A percentile compares a stretch with the other conserved stretches of the same genome.
These are phyloP conservation scores for Lota lota DNA, from an alignment of 2,113 vertebrate species.

Conservation along the genomic window DNA sequence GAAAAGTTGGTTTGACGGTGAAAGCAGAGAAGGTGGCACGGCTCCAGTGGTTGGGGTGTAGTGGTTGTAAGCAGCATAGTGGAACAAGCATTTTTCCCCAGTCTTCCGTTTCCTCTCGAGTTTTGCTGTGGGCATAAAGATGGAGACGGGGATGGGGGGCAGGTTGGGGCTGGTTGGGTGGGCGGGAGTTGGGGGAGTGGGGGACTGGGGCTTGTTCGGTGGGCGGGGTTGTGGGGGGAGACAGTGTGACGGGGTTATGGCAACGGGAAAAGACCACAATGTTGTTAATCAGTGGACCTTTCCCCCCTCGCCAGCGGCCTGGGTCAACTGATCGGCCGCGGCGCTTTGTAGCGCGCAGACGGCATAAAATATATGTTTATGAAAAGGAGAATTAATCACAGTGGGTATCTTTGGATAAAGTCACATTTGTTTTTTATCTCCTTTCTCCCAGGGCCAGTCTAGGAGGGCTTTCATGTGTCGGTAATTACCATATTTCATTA, in stretches of 20 bases:
- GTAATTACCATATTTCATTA: conserved; percentile 82
- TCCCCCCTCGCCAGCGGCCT: conserved; percentile 39
- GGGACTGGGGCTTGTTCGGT: no score
- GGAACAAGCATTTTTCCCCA: no score
- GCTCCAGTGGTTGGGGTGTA: no score
- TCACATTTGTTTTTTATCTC: conserved; percentile 75
- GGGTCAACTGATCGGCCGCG: conserved; percentile 64
- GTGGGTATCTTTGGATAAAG: conserved; percentile 71
- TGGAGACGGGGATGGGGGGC: background rate
- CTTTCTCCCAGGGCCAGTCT: conserved; percentile 47
- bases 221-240: background rate
- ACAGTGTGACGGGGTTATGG: conserved; percentile 6
- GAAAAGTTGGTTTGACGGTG: no score
- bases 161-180: no score
- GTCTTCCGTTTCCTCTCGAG: no score
- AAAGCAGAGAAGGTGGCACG: no score
- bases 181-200: no score
- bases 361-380: conserved; percentile 71
- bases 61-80: no score
- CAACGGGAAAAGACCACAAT: conserved; percentile 6
- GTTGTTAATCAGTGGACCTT: conserved; percentile 64
- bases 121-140: no score
- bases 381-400: conserved; percentile 70
- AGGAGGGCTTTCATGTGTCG: conserved; percentile 71
- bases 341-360: conserved; percentile 62